Base-by-base conservation (phyloP, 2,113 vertebrate species). In the Phalacrocorax aristotelis region DNA sequence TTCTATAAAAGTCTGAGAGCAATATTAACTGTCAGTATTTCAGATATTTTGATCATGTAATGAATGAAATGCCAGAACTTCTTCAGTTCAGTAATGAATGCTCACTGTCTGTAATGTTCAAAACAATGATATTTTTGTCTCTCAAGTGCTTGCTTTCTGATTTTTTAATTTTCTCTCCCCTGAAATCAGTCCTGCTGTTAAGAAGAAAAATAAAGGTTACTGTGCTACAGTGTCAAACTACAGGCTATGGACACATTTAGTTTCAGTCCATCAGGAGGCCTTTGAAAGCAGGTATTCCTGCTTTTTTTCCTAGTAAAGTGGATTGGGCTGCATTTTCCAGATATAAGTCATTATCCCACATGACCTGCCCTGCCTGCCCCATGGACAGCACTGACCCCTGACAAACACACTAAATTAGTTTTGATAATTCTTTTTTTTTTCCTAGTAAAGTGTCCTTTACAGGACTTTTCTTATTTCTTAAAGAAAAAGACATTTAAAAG, bases 261-360 rank as follows among this genome's bases (percentile, higher is more conserved):
- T 90, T 90, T 89, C 20, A 6, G 20, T 68, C 32, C n/a, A 21
- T 58, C 32, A 38, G 25, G 17, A 85, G 14, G 5, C 48, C 23
- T 29, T 21, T 87, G 76, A 74, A 62, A 2, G 13, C 3, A 10
- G 58, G 4, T 69, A 42, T 84, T 83, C 16, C 29, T 69, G 25
- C 2, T 81, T 66, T 64, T 83, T 54, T 60, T 52, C 13, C n/a
- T n/a, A 54, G 15, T 7, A 54, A 65, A 55, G 79, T 60, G 27
- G 32, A 17, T 23, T 22, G 18, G 42, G 15, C 9, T 90, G 27
- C 34, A 21, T 69, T 77, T 80, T 92, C 42, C 71, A 81, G 36
- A 15, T 54, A 1, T 34, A n/a, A 8, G 1, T 52, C 27, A 14
- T 89, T 69, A 44, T 76, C 12, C 44, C 0, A 0, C 7, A 11